phyloP scores from a whole-genome alignment of 2,888 invertebrate genomes.

The Agriopis leucophaearia region DNA sequence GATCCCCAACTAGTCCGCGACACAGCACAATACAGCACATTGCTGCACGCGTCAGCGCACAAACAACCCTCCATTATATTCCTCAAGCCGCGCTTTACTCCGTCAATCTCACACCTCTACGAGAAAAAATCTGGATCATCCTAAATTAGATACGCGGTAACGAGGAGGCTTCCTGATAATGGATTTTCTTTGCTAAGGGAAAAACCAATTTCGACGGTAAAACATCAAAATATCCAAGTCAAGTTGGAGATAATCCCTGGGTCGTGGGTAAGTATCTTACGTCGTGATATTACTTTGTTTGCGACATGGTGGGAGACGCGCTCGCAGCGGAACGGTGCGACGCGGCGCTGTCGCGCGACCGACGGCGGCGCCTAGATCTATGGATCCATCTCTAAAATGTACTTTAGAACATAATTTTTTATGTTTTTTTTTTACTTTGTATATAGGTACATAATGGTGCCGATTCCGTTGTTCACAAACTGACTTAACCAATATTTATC shows the following conservation, averaged over 20 bases:
- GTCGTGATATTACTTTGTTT: conserved; percentile 68
- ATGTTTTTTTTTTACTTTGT: no score
- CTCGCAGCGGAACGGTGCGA: not conserved
- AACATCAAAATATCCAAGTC: conserved; percentile 78
- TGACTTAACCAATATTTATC: no score
- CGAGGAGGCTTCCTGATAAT: conserved; percentile 70
- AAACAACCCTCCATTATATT: conserved; percentile 60
- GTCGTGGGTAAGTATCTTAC: conserved; percentile 68
- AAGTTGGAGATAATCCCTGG: conserved; percentile 72
- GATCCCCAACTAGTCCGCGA: conserved; percentile 44
- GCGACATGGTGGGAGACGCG: conserved; percentile 29
- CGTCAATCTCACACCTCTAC: conserved; percentile 72
- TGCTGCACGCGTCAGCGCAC: conserved; percentile 51
- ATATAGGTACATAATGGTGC: no score
- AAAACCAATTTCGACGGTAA: conserved; percentile 77
- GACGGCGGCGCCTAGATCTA: no score
- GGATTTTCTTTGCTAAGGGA: conserved; percentile 73
- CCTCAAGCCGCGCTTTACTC: conserved; percentile 52
- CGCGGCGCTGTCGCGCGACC: not conserved
- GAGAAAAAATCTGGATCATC: conserved; percentile 71
- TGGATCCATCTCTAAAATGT: not conserved
- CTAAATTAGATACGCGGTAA: conserved; percentile 76
- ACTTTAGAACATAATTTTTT: not conserved
- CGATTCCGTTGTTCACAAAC: no score
- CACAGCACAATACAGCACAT: conserved; percentile 41